Evolutionary conservation across 2,797 vertebrate species (phyloP).

Genomic region (Micrastur ruficollis): DNA sequence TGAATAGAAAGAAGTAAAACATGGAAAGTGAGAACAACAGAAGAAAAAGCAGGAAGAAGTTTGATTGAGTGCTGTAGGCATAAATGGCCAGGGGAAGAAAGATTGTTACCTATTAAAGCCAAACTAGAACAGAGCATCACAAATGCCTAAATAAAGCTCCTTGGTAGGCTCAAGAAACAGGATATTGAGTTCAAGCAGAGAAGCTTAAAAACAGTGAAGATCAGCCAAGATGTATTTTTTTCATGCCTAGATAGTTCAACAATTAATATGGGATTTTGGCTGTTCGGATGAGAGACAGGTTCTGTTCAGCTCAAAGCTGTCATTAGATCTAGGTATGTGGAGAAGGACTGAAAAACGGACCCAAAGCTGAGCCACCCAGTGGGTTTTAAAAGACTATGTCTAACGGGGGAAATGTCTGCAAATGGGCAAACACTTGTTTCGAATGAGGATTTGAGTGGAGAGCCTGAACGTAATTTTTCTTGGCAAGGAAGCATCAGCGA

Average conservation of each 20-base stretch:
- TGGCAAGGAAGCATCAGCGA: neutral
- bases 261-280: neutral
- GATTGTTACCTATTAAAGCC: neutral
- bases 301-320: neutral
- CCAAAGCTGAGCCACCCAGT: neutral
- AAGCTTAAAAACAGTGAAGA: neutral
- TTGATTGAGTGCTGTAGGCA: neutral
- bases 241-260: neutral
- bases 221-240: neutral
- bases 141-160: neutral
- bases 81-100: neutral
- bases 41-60: neutral
- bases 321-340: neutral
- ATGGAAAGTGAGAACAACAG: neutral
- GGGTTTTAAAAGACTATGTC: neutral
- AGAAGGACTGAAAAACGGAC: neutral
- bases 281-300: neutral
- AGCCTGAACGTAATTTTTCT: slow-evolving; percentile 1
- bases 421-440: neutral
- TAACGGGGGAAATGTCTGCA: neutral
- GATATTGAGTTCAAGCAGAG: neutral
- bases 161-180: neutral
- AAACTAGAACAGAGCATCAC: neutral
- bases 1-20: neutral
- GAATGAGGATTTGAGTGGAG: neutral